phyloP scores from a whole-genome alignment of 2,113 vertebrate genomes.

The Mobula hypostoma region DNA sequence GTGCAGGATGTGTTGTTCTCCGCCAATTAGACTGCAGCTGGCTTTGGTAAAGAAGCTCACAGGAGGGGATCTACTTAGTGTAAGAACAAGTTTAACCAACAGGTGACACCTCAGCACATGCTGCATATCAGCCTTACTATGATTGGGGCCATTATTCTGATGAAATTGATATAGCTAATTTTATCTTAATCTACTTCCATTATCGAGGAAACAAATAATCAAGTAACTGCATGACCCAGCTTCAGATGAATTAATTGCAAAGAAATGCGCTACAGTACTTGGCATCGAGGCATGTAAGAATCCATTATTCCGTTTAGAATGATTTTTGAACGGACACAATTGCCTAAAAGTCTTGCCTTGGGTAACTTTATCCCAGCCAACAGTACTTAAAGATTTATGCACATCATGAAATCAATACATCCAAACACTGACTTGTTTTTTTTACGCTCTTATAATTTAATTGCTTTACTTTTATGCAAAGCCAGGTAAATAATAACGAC shows the following conservation, averaged over 20 bases:
- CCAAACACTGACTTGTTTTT: neutral
- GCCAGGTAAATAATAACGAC: neutral
- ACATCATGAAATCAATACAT: neutral
- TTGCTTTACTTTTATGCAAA: neutral
- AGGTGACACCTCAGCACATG: no score
- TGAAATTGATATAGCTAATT: neutral
- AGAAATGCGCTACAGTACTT: neutral
- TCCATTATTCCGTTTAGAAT: neutral
- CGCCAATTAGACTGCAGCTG: no score
- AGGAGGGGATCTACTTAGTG: no score
- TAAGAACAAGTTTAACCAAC: no score
- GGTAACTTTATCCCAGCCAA: neutral
- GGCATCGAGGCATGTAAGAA: neutral
- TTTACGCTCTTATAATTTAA: neutral
- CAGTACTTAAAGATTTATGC: neutral
- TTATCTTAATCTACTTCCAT: neutral
- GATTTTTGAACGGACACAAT: neutral
- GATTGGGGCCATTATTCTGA: neutral
- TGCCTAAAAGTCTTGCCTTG: neutral
- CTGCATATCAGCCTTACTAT: no score
- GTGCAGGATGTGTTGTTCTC: no score
- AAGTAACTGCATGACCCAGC: neutral
- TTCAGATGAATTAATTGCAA: neutral
- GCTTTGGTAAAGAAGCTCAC: no score
- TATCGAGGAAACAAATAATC: neutral